These are phyloP conservation scores for Argentina silus DNA, from an alignment of 2,797 vertebrate species.

Conservation along the genomic window DNA sequence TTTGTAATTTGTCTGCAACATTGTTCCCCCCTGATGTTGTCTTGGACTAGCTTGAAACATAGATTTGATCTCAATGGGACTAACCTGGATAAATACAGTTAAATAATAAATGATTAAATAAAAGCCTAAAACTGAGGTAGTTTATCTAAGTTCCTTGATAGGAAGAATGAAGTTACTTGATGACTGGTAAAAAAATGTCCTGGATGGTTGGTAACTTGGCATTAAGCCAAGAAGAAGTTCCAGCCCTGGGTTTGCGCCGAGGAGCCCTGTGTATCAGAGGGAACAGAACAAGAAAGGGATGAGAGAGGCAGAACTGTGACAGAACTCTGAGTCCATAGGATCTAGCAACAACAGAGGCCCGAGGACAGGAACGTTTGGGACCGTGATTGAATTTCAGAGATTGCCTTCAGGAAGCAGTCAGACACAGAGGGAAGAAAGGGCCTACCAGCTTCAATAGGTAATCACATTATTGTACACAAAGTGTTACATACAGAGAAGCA, in stretches of 20 bases:
- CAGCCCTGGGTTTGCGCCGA: background rate
- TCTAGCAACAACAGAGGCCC: slow-evolving; percentile 27
- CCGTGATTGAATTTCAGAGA: slow-evolving; percentile 44
- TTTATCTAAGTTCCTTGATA: background rate
- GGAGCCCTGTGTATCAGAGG: background rate
- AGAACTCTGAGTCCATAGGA: background rate
- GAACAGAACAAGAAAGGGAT: background rate
- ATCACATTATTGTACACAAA: slow-evolving; percentile 45
- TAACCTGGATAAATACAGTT: too few species aligned
- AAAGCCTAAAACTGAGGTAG: too few species aligned
- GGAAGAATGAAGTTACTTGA: background rate
- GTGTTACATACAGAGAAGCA: background rate
- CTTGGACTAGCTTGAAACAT: too few species aligned
- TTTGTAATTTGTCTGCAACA: too few species aligned
- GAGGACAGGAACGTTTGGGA: slow-evolving; percentile 47
- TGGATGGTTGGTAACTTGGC: background rate
- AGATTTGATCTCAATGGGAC: too few species aligned
- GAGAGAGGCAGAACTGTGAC: background rate
- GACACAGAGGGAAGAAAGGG: slow-evolving; percentile 13
- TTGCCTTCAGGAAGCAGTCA: background rate
- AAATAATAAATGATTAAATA: too few species aligned
- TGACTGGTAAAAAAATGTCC: background rate
- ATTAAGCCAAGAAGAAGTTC: background rate
- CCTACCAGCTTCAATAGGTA: slow-evolving; percentile 30
- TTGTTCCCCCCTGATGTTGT: too few species aligned